phyloP scores from a whole-genome alignment of 2,113 vertebrate genomes.

The Rhynchomys soricoides region DNA sequence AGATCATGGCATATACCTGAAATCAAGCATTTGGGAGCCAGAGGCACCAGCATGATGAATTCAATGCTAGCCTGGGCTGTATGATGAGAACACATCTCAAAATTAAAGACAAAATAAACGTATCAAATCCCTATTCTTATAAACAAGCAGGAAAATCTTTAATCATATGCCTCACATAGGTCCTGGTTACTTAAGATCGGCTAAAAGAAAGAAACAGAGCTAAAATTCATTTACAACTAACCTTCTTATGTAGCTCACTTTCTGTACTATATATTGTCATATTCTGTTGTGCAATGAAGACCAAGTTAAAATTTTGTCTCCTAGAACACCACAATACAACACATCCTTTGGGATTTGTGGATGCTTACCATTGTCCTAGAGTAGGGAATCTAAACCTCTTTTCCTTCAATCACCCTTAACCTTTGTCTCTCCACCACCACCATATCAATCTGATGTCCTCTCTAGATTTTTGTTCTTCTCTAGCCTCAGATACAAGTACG shows the following conservation, averaged over 20 bases:
- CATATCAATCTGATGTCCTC: not conserved
- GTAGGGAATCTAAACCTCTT: not conserved
- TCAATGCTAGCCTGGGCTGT: not conserved
- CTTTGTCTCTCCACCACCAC: not conserved
- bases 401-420: not conserved
- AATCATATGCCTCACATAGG: not conserved
- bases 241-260: not conserved
- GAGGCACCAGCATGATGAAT: not conserved
- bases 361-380: not conserved
- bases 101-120: not conserved
- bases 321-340: not conserved
- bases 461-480: slow-evolving; percentile 24
- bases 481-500: not conserved
- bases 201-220: not conserved
- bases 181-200: not conserved
- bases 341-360: not conserved
- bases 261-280: not conserved
- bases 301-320: slow-evolving; percentile 24
- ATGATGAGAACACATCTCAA: not conserved
- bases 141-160: not conserved
- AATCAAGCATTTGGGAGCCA: not conserved
- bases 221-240: slow-evolving; percentile 8
- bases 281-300: not conserved
- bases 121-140: not conserved
- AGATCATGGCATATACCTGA: not conserved